Base-by-base conservation (phyloP, 2,888 invertebrate genomes). In the Drosophila infuscata region DNA sequence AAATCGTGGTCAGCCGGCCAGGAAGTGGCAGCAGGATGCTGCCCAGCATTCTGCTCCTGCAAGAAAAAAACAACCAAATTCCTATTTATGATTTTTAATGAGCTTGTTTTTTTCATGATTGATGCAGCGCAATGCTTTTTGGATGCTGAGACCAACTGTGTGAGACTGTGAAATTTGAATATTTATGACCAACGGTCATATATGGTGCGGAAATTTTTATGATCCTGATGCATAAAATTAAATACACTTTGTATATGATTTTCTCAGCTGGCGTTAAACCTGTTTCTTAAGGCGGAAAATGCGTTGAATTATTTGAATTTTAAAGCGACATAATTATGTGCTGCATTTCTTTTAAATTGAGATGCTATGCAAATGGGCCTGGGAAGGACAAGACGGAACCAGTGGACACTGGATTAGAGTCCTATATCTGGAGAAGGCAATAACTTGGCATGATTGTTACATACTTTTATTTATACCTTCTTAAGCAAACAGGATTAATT, bases 181-280 rank as follows among this genome's bases (percentile, higher is more conserved):
- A 92, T 92, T 92, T 92, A 92, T 92, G 91, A 91, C 92, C 92
- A 92, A 86, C 91, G 92, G 91, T 91, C 92, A 91, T 89, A 90
- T 92, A 89, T 92, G 88, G 79, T 80, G 91, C 81, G 91, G 91
- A 92, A 92, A 91, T 91, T 84, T 91, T 91, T 90, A 85, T 83
- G 88, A 87, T 90, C 85, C 79, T 63, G 62, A 60, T 74, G 82
- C 78, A 83, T 86, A 67, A 78, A 82, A 81, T 86, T 82, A 79
- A 68, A 48, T 35, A 49, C 20, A 58, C 20, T 59, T 46, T 25
- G 32, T 69, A 29, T 41, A 51, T 11, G 69, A 51, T 59, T 68
- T 67, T 67, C 74, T 76, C 73, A 74, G 59, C 63, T 74, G 74
- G 70, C 65, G 15, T 51, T 67, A 78, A 86, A 88, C 85, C 72